Conservation (phyloP, 2,888 invertebrate species). For the Orgyia antiqua region DNA sequence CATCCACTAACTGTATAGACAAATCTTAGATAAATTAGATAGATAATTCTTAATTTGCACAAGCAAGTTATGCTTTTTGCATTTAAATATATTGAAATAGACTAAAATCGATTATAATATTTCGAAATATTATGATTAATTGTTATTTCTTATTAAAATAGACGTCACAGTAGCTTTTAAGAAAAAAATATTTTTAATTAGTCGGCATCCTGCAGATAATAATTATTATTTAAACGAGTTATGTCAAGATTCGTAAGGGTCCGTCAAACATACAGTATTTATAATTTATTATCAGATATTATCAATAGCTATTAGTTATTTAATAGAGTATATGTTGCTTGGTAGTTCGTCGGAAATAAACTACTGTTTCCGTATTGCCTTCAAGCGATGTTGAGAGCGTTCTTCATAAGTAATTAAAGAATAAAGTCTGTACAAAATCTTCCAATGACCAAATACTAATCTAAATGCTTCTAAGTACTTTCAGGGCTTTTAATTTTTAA, state of each 20-base stretch:
- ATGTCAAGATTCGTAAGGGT: conserved; percentile 10
- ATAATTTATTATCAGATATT: conserved; percentile 19
- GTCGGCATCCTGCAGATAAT: conserved; percentile 22
- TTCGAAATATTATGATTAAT: conserved; percentile 37
- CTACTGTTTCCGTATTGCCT: conserved; percentile 8
- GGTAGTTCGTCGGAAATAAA: conserved; percentile 4
- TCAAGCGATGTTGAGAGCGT: too few relatives aligned
- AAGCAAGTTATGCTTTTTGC: too few relatives aligned
- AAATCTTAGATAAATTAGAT: too few relatives aligned
- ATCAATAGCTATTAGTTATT: conserved; percentile 19
- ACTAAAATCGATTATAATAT: too few relatives aligned
- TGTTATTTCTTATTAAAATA: conserved; percentile 33
- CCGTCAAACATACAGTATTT: conserved; percentile 13
- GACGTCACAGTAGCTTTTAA: conserved; percentile 25
- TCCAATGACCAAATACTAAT: too few relatives aligned
- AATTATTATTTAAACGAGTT: conserved; percentile 22
- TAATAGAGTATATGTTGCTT: conserved; percentile 16
- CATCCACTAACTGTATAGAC: too few relatives aligned
- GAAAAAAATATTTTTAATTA: conserved; percentile 34
- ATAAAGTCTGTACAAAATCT: too few relatives aligned
- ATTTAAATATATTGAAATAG: too few relatives aligned
- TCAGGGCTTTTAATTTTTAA: too few relatives aligned
- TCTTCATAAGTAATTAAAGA: too few relatives aligned
- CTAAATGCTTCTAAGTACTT: too few relatives aligned
- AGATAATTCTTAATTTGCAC: too few relatives aligned